Evolutionary conservation across 2,888 invertebrate genomes (phyloP).

Genomic region (Sympetrum striolatum): DNA sequence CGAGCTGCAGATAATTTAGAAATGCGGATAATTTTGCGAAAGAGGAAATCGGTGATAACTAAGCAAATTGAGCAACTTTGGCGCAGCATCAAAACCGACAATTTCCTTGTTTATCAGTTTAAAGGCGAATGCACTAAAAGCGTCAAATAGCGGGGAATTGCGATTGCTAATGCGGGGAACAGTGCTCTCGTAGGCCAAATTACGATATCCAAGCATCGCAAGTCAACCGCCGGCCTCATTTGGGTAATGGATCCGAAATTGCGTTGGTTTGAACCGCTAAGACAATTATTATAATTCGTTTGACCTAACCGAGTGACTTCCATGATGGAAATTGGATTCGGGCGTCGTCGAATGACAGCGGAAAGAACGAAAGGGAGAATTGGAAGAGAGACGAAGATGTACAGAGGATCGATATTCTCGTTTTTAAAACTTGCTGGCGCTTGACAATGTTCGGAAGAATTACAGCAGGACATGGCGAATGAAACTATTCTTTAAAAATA

Average conservation of each 20-base stretch:
- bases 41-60: too few species aligned
- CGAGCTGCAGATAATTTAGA: background rate
- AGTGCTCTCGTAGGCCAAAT: background rate
- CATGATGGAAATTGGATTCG: slow-evolving; percentile 11
- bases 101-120: background rate
- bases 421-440: too few species aligned
- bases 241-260: slow-evolving; percentile 2
- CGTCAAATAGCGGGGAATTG: background rate
- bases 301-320: slow-evolving; percentile 4
- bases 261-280: background rate
- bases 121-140: background rate
- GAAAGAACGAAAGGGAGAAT: too few species aligned
- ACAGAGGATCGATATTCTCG: background rate
- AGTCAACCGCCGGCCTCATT: slow-evolving; percentile 2
- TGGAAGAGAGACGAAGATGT: background rate
- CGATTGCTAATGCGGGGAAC: background rate
- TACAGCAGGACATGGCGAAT: too few species aligned
- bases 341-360: slow-evolving; percentile 6
- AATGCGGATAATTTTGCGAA: too few species aligned
- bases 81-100: background rate
- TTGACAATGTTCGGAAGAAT: too few species aligned
- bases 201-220: background rate
- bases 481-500: too few species aligned
- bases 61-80: background rate
- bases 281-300: slow-evolving; percentile 37